Conservation (phyloP, 2,113 vertebrate genomes). For the Mesoclemmys tuberculata region DNA sequence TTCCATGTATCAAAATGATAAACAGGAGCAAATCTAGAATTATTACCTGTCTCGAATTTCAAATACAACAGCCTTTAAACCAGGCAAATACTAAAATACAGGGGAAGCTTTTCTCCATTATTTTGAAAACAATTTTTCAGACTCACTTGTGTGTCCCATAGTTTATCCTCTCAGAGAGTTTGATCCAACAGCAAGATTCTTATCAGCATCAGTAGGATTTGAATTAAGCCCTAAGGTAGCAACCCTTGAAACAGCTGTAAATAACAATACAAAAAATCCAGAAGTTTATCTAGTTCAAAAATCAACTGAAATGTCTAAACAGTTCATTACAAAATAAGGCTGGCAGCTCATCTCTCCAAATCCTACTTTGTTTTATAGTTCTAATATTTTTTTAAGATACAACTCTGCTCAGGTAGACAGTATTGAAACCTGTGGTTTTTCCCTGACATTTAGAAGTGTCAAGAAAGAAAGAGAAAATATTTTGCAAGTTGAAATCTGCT, state of each 20-base stretch:
- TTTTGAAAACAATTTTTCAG: background rate
- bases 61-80: background rate
- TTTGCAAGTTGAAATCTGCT: background rate
- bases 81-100: background rate
- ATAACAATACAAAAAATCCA: fast-evolving
- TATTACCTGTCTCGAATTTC: background rate
- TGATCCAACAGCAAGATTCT: background rate
- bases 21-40: background rate
- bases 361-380: fast-evolving
- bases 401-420: background rate
- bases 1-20: background rate
- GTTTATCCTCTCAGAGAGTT: background rate
- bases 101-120: background rate
- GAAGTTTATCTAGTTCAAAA: background rate
- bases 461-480: background rate
- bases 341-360: background rate
- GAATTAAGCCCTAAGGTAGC: background rate
- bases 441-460: background rate
- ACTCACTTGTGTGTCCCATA: background rate
- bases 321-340: background rate
- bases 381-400: background rate
- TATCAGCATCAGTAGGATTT: background rate
- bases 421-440: background rate
- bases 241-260: background rate
- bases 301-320: background rate